Base-by-base conservation (phyloP, 2,797 vertebrate species). In the Phoebastria nigripes region DNA sequence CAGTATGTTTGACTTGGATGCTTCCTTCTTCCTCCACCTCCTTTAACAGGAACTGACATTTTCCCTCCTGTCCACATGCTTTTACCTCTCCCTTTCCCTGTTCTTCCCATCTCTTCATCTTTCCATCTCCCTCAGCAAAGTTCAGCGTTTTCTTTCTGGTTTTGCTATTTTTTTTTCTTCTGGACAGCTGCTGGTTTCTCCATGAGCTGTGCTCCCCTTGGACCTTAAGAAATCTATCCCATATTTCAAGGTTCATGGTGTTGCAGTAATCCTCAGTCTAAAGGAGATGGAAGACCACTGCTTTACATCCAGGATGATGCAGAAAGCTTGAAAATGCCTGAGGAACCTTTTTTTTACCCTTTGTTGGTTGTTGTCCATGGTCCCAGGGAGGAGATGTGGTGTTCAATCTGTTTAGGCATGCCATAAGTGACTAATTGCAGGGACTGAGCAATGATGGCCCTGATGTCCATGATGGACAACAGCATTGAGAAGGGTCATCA, bases 1-100 rank as follows among this genome's bases (percentile, higher is more conserved):
- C 9, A 47, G 3, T 22, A 29, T 8, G 8, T 44, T 37, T 65
- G 8, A 22, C 54, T 51, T 61, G 14, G 10, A 29, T 0, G 0
- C 3, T 5, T 72, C 54, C 46, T 70, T 73, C 47, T 88, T 58
- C 41, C 37, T 81, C n/a, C 15, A 25, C 21, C 19, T 49, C 26
- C 46, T 76, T 61, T 26, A 63, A 39, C 2, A 29, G 2, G 55
- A 88, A 31, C 6, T 39, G 15, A 3, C 0, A 2, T 61, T 87
- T 59, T 17, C 29, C 11, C 21, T 86, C 28, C 46, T 39, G 11
- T 7, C 26, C 15, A 39, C 14, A 24, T 15, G 14, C 15, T 72
- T 76, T 71, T 46, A 17, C 3, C 5, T 76, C 63, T 69, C 6
- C 8, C 71, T 76, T 79, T 56, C 15, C 44, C 26, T 19, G 7